phyloP scores from a whole-genome alignment of 1,140 invertebrate genomes.

The Wasmannia auropunctata region DNA sequence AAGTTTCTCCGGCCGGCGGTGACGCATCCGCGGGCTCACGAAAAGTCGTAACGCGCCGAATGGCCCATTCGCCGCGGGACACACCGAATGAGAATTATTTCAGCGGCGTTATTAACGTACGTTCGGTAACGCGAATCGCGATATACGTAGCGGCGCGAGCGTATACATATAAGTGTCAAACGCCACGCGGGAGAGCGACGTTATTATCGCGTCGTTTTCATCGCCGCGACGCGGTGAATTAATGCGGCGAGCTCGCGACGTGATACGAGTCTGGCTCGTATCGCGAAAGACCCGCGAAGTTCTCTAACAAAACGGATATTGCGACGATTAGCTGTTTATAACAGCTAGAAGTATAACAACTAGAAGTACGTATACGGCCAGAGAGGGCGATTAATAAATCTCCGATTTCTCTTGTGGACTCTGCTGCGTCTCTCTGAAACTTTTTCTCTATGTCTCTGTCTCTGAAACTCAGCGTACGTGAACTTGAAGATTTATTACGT shows the following conservation, averaged over 20 bases:
- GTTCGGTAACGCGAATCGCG: not conserved
- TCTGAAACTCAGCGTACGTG: not conserved
- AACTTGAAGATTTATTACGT: conserved; percentile 10
- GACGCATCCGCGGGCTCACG: not conserved
- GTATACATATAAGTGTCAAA: conserved; percentile 3
- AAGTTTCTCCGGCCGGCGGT: not conserved
- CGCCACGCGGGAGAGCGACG: not conserved
- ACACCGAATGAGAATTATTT: conserved; percentile 46
- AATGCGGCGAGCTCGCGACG: not conserved
- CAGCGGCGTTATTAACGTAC: conserved; percentile 48
- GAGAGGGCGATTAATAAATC: conserved; percentile 32
- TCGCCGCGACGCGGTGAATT: conserved; percentile 8
- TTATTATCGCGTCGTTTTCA: not conserved
- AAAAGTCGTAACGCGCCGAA: conserved; percentile 45
- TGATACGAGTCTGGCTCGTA: not conserved
- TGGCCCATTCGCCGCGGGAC: not conserved
- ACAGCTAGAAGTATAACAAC: not conserved
- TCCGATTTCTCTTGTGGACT: conserved; percentile 4
- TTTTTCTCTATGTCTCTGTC: not conserved
- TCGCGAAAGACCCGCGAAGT: not conserved
- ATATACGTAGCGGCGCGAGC: not conserved
- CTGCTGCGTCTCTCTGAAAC: not conserved
- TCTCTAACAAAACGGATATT: not conserved
- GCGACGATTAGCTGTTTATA: not conserved
- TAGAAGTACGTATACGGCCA: not conserved